These are phyloP conservation scores for Caenorhabditis sulstoni DNA, from an alignment of 2,888 invertebrate genomes.

Conservation along the genomic window DNA sequence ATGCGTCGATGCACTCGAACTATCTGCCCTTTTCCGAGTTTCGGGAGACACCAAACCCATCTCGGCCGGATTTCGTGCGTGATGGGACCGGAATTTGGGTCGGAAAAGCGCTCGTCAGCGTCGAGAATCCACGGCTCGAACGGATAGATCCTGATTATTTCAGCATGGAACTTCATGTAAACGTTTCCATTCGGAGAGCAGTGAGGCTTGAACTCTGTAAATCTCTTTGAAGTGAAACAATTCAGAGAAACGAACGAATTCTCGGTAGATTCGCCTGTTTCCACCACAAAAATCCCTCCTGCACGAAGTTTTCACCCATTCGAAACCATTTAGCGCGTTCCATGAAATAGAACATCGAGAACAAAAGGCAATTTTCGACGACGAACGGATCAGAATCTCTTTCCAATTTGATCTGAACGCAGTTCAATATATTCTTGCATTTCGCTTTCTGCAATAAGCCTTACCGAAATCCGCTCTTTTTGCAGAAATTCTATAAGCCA, in stretches of 20 bases:
- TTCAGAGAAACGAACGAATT: conserved; percentile 13
- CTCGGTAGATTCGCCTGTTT: conserved; percentile 35
- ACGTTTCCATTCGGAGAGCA: conserved; percentile 22
- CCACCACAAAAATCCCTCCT: conserved; percentile 50
- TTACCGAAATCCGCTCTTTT: conserved; percentile 22
- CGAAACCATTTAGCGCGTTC: conserved; percentile 39
- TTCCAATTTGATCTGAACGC: conserved; percentile 37
- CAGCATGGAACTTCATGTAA: conserved; percentile 29
- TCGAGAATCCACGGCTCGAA: conserved; percentile 51
- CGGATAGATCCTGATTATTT: conserved; percentile 38
- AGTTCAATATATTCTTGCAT: background rate
- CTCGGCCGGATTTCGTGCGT: conserved; percentile 24
- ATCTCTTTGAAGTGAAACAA: background rate
- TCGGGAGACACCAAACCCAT: conserved; percentile 55
- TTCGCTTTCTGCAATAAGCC: background rate
- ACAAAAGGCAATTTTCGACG: conserved; percentile 38
- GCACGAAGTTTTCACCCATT: conserved; percentile 46
- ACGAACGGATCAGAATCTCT: conserved; percentile 24
- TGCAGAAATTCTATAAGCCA: conserved; percentile 11
- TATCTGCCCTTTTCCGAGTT: conserved; percentile 45
- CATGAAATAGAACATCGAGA: conserved; percentile 42
- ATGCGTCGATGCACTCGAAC: conserved; percentile 40
- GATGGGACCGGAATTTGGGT: conserved; percentile 14
- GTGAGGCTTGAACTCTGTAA: conserved; percentile 25
- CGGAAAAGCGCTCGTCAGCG: conserved; percentile 34